These are phyloP conservation scores for Alauda arvensis DNA, from an alignment of 2,797 vertebrate genomes.

Conservation along the genomic window DNA sequence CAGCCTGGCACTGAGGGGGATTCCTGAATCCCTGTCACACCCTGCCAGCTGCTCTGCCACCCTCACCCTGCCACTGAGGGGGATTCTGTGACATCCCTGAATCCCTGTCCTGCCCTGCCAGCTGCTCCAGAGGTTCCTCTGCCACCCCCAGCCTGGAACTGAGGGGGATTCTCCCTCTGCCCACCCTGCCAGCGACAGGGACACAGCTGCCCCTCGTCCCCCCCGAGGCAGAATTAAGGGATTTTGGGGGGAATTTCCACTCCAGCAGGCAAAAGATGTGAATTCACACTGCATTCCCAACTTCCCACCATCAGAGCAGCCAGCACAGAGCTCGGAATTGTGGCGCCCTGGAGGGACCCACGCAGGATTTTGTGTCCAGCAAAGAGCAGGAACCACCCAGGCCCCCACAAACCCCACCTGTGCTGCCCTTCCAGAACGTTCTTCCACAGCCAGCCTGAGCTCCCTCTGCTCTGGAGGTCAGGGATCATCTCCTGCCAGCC, in stretches of 20 bases:
- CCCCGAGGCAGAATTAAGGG: rapidly evolving
- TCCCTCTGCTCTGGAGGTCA: not conserved
- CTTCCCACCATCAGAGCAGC: not conserved
- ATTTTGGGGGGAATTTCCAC: not conserved
- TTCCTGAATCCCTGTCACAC: no score
- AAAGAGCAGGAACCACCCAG: not conserved
- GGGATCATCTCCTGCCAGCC: not conserved
- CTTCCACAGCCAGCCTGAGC: not conserved
- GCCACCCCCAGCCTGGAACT: not conserved
- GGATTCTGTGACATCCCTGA: not conserved
- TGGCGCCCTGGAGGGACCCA: not conserved
- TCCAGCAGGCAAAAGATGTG: not conserved
- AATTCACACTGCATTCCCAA: not conserved
- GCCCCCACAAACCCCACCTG: not conserved
- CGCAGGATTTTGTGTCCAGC: not conserved
- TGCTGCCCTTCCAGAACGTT: not conserved
- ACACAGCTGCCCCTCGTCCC: not conserved
- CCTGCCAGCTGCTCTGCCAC: no score
- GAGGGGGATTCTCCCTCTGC: rapidly evolving
- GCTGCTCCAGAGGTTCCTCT: not conserved
- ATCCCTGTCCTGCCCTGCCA: not conserved
- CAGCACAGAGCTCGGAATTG: not conserved
- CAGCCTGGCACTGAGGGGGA: no score
- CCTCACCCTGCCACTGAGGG: no score
- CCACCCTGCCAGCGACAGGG: not conserved